Percentiles rank a stretch among this genome's conserved stretches.
Evolutionary conservation across 2,888 invertebrate species (phyloP).

Genomic region (Globia sparganii): DNA sequence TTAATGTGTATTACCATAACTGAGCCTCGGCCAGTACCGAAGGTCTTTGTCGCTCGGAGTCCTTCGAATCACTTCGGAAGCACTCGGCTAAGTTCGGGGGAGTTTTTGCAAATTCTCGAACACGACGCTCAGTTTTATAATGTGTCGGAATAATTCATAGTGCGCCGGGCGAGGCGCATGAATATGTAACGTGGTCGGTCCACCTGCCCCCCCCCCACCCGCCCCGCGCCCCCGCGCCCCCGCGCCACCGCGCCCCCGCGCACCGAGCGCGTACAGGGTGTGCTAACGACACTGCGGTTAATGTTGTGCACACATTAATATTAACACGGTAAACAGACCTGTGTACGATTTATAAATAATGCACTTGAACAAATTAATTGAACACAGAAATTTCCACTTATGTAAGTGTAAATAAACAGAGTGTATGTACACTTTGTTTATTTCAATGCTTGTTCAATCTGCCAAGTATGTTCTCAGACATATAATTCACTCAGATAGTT

Average conservation of each 20-base stretch:
- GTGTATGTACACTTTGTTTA: slow-evolving; percentile 16
- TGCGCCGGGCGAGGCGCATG: slow-evolving; percentile 65
- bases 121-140: slow-evolving; percentile 71
- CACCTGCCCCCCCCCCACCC: slow-evolving; percentile 41
- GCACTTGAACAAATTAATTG: slow-evolving; percentile 41
- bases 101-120: slow-evolving; percentile 65
- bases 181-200: slow-evolving; percentile 69
- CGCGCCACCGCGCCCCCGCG: background rate
- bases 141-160: slow-evolving; percentile 76
- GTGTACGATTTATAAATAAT: slow-evolving; percentile 51
- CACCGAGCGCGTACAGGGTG: slow-evolving; percentile 30
- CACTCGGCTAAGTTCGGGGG: slow-evolving; percentile 38
- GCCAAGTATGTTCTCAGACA: background rate
- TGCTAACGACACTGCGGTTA: slow-evolving; percentile 62
- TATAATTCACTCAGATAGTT: slow-evolving; percentile 15
- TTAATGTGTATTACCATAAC: slow-evolving; percentile 51
- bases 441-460: background rate
- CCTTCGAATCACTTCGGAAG: slow-evolving; percentile 31
- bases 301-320: slow-evolving; percentile 62
- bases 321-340: slow-evolving; percentile 46
- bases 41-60: slow-evolving; percentile 15
- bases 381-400: slow-evolving; percentile 13
- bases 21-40: slow-evolving; percentile 7
- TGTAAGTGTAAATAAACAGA: no score
- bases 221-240: background rate